Evolutionary conservation across 2,113 vertebrate species (phyloP), one percentile per base, ranked within the genome.

Genomic region (Danio rerio): DNA sequence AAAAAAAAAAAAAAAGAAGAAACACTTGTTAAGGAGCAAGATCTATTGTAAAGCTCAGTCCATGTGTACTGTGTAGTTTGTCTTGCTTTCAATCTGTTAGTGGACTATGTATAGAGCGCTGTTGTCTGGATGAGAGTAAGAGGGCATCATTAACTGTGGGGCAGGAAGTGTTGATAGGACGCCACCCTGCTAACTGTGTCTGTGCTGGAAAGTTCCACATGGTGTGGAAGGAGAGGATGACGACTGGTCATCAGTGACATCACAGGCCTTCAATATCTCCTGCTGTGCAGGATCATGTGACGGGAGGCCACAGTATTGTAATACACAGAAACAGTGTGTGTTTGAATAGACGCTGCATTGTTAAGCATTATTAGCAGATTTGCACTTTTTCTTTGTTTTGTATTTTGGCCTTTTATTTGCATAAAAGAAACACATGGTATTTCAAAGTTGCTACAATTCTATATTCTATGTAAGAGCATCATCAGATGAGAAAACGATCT

Each of bases 201-300:
- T 86, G 83, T 83, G 49, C 74, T 88, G 77, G 0, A 47, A 74
- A 78, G 83, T 62, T n/a, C 63, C 2, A 47, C 4, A 8, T 3
- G 8, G 55, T 83, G 84, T 84, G 86, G 82, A 84, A 85, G 18
- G 21, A 59, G 40, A 62, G 84, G 81, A 75, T 79, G 73, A 77
- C 18, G 21, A 80, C 11, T 9, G 20, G n/a, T 11, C 40, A 58
- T 45, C 10, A 88, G 86, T 82, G 82, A 84, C 74, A 75, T 53
- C 12, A 7, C 10, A 69, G 81, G 85, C 85, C 79, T 86, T 85
- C 61, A 69, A 92, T 93, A 91, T 92, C 89, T 93, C 93, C 93
- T 93, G 93, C 93, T 91, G 91, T 93, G 94, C 93, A 95, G 92
- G 92, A 95, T 87, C 61, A 62, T 86, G 56, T 85, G 45, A 80